These are phyloP conservation scores for Nymphalis urticae DNA, from an alignment of 2,888 invertebrate genomes.

Conservation along the genomic window DNA sequence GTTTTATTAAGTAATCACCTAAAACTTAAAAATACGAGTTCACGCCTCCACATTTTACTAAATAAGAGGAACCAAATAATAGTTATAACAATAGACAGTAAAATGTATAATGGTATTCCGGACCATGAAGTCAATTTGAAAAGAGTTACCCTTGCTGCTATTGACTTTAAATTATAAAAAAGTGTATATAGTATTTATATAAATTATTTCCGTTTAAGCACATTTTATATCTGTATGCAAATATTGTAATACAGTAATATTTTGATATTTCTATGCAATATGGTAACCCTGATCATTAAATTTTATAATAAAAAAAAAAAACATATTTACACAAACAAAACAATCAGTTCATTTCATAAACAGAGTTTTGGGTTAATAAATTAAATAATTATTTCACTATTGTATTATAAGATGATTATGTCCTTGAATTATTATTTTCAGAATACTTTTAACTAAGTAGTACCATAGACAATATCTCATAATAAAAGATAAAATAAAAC, in stretches of 20 bases:
- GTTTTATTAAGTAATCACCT: constrained; percentile 30
- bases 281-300: constrained; percentile 43
- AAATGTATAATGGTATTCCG: constrained; percentile 45
- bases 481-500: constrained; percentile 39
- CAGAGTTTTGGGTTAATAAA: constrained; percentile 30
- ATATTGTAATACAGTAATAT: background rate
- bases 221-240: background rate
- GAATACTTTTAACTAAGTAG: constrained; percentile 14
- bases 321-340: constrained; percentile 44
- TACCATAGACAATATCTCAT: constrained; percentile 18
- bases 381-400: constrained; percentile 22
- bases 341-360: constrained; percentile 57
- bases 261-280: background rate
- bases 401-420: constrained; percentile 18
- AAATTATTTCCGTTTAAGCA: background rate
- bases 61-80: constrained; percentile 49
- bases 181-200: background rate
- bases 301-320: constrained; percentile 35
- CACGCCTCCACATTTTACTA: constrained; percentile 35
- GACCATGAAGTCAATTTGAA: constrained; percentile 41
- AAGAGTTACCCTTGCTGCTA: constrained; percentile 15
- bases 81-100: constrained; percentile 44
- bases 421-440: constrained; percentile 4
- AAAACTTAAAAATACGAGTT: constrained; percentile 39
- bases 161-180: background rate